A percentile compares a stretch with the other conserved stretches of the same genome.
Conservation (phyloP, 2,888 invertebrate species). For the Mechanitis messenoides region DNA sequence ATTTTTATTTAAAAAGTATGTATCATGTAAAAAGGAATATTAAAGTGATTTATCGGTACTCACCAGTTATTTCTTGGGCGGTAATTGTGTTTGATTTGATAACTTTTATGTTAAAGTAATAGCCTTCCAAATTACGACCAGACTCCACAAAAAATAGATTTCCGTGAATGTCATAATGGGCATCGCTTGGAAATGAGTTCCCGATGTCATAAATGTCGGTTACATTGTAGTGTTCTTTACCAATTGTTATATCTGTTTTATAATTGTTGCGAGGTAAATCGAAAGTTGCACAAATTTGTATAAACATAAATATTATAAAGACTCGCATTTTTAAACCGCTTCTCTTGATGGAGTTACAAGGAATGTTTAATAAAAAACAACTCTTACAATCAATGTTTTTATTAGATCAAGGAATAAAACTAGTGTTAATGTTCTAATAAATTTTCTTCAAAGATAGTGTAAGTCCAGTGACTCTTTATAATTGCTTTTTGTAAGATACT, state of each 20-base stretch:
- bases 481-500: conserved; percentile 12
- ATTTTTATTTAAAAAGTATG: too few relatives aligned
- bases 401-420: neutral
- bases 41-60: conserved; percentile 24
- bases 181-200: conserved; percentile 51
- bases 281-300: conserved; percentile 40
- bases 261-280: conserved; percentile 50
- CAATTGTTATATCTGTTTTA: conserved; percentile 48
- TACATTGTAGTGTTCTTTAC: conserved; percentile 48
- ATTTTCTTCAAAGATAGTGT: conserved; percentile 19
- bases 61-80: conserved; percentile 50
- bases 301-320: conserved; percentile 36
- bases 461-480: conserved; percentile 14
- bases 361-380: neutral
- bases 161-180: conserved; percentile 55
- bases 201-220: conserved; percentile 45
- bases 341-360: neutral
- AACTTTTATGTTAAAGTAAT: conserved; percentile 49
- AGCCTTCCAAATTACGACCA: conserved; percentile 43
- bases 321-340: conserved; percentile 31
- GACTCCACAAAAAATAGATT: conserved; percentile 59
- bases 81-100: conserved; percentile 41
- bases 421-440: conserved; percentile 21
- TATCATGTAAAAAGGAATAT: too few relatives aligned
- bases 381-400: neutral